Percentiles rank a stretch among this genome's conserved stretches.
Evolutionary conservation across 2,113 vertebrate genomes (phyloP).

Genomic region (Ameiurus melas): DNA sequence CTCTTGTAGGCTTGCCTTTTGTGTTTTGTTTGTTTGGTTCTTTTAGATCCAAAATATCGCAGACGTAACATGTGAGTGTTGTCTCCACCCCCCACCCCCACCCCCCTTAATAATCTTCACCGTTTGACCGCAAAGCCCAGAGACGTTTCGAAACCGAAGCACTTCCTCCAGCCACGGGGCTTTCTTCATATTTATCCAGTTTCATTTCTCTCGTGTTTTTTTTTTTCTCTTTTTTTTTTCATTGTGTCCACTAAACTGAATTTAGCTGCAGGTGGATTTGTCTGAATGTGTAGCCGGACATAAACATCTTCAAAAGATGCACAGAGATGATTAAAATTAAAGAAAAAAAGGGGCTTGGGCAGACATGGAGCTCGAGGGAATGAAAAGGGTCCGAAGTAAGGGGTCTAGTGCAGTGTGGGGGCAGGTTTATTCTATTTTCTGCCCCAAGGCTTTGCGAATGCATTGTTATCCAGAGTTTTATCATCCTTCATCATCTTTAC

Average conservation of each 20-base stretch:
- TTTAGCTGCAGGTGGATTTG: background rate
- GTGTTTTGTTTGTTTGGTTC: too few species aligned
- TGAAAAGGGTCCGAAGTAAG: background rate
- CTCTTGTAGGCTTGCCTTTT: background rate
- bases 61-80: background rate
- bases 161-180: background rate
- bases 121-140: conserved; percentile 1
- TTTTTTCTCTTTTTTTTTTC: background rate
- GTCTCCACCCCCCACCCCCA: accelerated
- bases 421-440: background rate
- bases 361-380: background rate
- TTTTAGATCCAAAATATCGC: background rate
- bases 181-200: background rate
- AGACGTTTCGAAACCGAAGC: background rate
- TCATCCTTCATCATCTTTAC: background rate
- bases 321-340: background rate
- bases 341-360: too few species aligned
- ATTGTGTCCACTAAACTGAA: background rate
- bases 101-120: too few species aligned
- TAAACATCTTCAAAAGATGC: background rate
- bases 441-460: background rate
- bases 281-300: background rate
- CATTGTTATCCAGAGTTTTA: background rate
- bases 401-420: background rate
- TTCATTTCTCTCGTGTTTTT: background rate